Conservation (phyloP, 2,113 vertebrate species). For the Stegostoma tigrinum region DNA sequence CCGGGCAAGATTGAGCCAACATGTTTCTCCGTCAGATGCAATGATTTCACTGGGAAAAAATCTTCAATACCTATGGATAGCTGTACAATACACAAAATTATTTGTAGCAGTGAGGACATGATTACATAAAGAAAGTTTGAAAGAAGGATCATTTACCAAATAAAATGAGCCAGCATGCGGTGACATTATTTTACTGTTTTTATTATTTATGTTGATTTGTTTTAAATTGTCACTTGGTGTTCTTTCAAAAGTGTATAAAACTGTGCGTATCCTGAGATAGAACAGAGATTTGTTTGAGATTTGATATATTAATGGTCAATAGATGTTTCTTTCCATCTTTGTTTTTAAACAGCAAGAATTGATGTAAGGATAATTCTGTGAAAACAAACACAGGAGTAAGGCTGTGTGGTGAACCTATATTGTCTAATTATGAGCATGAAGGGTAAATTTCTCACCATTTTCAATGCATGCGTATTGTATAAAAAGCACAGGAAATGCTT, state of each 20-base stretch:
- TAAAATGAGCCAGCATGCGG: not conserved
- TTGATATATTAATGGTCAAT: not conserved
- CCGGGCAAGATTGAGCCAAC: too few species aligned
- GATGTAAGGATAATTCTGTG: not conserved
- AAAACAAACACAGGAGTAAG: not conserved
- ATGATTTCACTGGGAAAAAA: not conserved
- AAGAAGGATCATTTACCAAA: not conserved
- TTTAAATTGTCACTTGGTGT: not conserved
- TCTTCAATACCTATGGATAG: not conserved
- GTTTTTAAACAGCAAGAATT: not conserved
- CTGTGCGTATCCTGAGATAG: not conserved
- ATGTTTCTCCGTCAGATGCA: not conserved
- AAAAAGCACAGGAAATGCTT: not conserved
- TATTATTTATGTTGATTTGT: not conserved
- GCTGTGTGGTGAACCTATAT: not conserved
- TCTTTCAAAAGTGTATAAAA: constrained; percentile 8
- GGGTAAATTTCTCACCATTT: not conserved
- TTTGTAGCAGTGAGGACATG: not conserved
- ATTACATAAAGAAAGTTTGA: not conserved
- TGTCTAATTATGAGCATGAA: not conserved
- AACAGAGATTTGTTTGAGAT: not conserved
- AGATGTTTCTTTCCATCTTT: not conserved
- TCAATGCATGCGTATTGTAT: not conserved
- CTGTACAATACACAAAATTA: not conserved
- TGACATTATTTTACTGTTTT: not conserved